These are phyloP conservation scores for Malurus cyaneus DNA, from an alignment of 2,113 vertebrate species.

Conservation along the genomic window DNA sequence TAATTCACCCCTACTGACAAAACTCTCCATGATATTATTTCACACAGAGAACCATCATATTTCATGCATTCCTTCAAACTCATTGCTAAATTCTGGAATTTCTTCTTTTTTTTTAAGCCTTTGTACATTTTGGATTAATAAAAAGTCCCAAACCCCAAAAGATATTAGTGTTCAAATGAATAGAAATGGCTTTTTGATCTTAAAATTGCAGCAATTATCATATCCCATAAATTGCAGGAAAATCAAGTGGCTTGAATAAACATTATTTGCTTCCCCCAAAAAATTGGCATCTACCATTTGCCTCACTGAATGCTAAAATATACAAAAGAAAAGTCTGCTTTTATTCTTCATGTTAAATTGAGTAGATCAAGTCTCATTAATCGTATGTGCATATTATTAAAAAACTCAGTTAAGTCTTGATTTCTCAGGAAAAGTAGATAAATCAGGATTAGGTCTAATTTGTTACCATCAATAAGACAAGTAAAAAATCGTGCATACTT, in stretches of 20 bases:
- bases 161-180: conserved; percentile 39
- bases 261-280: conserved; percentile 25
- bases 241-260: conserved; percentile 70
- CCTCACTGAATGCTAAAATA: conserved; percentile 12
- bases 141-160: conserved; percentile 2
- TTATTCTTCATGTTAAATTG: conserved; percentile 43
- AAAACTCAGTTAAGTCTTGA: neutral
- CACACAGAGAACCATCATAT: neutral
- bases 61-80: conserved; percentile 7
- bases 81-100: neutral
- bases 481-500: neutral
- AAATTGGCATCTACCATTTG: conserved; percentile 39
- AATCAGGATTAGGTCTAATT: conserved; percentile 1
- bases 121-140: conserved; percentile 20
- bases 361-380: conserved; percentile 37
- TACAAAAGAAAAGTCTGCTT: neutral
- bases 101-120: neutral
- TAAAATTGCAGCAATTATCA: conserved; percentile 70
- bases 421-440: conserved; percentile 9
- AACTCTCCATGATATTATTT: neutral
- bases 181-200: conserved; percentile 46
- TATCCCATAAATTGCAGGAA: conserved; percentile 58
- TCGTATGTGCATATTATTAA: neutral
- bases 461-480: conserved; percentile 5
- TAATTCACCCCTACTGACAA: neutral